Evolutionary conservation across 2,888 invertebrate genomes (phyloP), one percentile per base, ranked within the genome.

Genomic region (Siphonodentalium dalli): DNA sequence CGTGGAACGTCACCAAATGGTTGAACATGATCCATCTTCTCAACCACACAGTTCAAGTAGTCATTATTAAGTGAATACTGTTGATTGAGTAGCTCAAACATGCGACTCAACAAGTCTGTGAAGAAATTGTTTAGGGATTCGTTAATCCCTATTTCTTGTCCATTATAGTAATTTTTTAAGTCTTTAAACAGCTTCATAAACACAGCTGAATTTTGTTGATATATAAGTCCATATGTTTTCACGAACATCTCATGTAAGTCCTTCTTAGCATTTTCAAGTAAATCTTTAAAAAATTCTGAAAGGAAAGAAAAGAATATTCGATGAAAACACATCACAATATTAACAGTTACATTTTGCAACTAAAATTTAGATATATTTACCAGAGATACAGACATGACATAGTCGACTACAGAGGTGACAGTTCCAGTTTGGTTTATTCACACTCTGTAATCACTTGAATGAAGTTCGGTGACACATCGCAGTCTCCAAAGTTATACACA

Each of bases 171-270:
- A 76, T 87, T 88, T 81, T 94, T 93, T 68, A 97, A 85, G 76
- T 94, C 90, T 63, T 87, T 87, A 83, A 95, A 97, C 58, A 97
- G 87, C 79, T 93, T 90, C 61, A 90, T 89, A 84, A 97, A 97
- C 40, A 97, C 91, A 77, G 91, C 90, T 11, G 94, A 88, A 83
- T 97, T 93, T 78, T 93, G 90, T 78, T 95, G 90, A 85, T 97
- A 97, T 70, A 96, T 88, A 82, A 93, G 88, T 48, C 96, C 96
- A 84, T 97, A 97, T 0, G 96, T 97, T 68, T 89, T 87, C 77
- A 91, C 90, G 85, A 96, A 97, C 96, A 97, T 96, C 61, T 89
- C 88, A 84, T 97, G 93, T 82, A 97, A 93, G 78, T 91, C 93
- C 66, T 86, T 86, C 70, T 91, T 89, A 21, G 94, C 92, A 65